These are phyloP conservation scores for Iphiclides podalirius DNA, from an alignment of 2,888 invertebrate genomes.

Conservation along the genomic window DNA sequence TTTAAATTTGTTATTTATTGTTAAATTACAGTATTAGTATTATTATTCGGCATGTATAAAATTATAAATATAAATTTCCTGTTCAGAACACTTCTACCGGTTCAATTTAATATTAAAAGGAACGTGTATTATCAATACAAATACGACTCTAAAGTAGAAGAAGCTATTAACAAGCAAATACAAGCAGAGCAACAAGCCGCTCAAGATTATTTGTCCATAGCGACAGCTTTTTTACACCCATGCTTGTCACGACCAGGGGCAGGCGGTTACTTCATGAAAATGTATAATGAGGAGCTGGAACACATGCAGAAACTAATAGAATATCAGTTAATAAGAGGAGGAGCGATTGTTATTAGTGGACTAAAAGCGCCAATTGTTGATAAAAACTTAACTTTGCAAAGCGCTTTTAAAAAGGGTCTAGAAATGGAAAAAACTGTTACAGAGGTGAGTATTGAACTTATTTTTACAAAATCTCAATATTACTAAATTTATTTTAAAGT, in stretches of 20 bases:
- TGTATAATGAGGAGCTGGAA: conserved; percentile 46
- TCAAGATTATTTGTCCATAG: conserved; percentile 45
- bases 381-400: conserved; percentile 33
- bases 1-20: background rate
- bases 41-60: conserved; percentile 13
- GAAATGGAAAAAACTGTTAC: conserved; percentile 45
- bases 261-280: conserved; percentile 48
- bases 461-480: too few species aligned
- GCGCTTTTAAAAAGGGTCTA: conserved; percentile 41
- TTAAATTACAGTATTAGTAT: background rate
- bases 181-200: conserved; percentile 47
- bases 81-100: background rate
- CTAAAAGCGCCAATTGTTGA: conserved; percentile 28
- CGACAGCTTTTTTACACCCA: conserved; percentile 42
- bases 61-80: conserved; percentile 4
- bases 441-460: too few species aligned
- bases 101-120: conserved; percentile 7
- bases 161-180: conserved; percentile 43
- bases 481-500: too few species aligned
- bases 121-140: conserved; percentile 34
- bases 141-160: conserved; percentile 39
- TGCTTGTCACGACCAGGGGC: conserved; percentile 37
- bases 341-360: conserved; percentile 33
- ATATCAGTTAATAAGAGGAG: conserved; percentile 46
- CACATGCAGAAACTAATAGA: conserved; percentile 45